Base-by-base conservation (phyloP, 2,113 vertebrate genomes). In the Carassius auratus region DNA sequence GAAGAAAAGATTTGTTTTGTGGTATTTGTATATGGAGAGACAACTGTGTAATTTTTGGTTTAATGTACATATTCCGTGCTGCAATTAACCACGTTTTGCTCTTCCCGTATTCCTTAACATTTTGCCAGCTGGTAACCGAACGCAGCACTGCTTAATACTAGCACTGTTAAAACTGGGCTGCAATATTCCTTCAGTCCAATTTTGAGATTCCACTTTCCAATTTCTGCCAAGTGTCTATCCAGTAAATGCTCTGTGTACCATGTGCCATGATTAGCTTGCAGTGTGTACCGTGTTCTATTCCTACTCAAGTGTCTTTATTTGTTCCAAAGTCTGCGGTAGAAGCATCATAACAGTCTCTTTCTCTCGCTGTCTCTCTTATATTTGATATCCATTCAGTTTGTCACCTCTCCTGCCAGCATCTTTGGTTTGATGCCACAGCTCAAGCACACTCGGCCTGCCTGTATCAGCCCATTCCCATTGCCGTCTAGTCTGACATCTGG, bases 21-120 rank as follows among this genome's bases (percentile, higher is more conserved):
- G 80, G 80, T 82, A 36, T 82, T 82, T 82, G 62, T 69, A n/a
- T 82, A 82, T 82, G 64, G 23, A 52, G 21, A 80, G 52, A 15
- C 48, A 3, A 14, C 26, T 69, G 80, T 82, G 59, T 80, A 26
- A 69, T 82, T 66, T 69, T 69, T 55, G 80, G 80, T 69, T 66
- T 55, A 82, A 69, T 69, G 45, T 50, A 69, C 26, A 55, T 36
- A 82, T 36, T 12, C 64, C 6, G 26, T 30, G 80, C 23, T 14
- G n/a, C 38, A 77, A 77, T 77, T 57, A 2, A 77, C 48, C 50
- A 10, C 2, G 0, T 57, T 77, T 52, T 55, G 15, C 75, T 57
- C 26, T 77, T 57, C 52, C 50, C 26, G 50, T 52, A 52, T 30
- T 57, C 15, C 26, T 82, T 13, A 36, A 55, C 45, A 52, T 55